Evolutionary conservation across 2,888 invertebrate genomes (phyloP), one percentile per base, ranked within the genome.

Genomic region (Temnothorax rugatulus): DNA sequence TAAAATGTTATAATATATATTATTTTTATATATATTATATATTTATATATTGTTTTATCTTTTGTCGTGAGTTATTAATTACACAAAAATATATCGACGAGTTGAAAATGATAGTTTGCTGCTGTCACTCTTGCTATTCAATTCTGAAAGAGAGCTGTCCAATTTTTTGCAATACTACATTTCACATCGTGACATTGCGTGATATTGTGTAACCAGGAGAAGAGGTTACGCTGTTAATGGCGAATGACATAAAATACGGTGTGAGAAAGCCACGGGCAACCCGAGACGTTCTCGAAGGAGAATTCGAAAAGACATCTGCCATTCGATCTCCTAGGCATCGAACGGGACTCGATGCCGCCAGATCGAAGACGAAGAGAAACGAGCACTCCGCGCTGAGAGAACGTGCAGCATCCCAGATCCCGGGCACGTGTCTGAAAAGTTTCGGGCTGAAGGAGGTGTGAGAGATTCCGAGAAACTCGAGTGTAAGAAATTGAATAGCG

Each of bases 401-500:
- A 75, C 57, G 73, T 38, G 41, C 50, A 38, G 50, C 68, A 81
- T 85, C 73, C 44, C 18, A 29, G 52, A 87, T 73, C 75, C 84
- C 52, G 52, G 63, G 82, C 86, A 87, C 87, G 87, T 69, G 85
- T 74, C 64, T 54, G 52, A 76, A 73, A 84, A 87, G 73, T 87
- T 82, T 82, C 61, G 50, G 18, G 34, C 44, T 13, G 47, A 25
- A 50, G 57, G 47, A 34, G 61, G 52, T 44, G 59, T 59, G 79
- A 44, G 79, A 74, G 75, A 75, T 59, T 50, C 50, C 50, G 73
- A 50, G 66, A 84, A 82, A 86, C 79, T 86, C 75, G 52, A 61
- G 59, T 38, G 63, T 75, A 81, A 85, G 79, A 86, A 86, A 87
- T 84, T 85, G 83, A 86, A 86, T 86, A 76, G 83, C 21, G 25